phyloP scores from a whole-genome alignment of 2,888 invertebrate species.

The Tetanocera ferruginea region DNA sequence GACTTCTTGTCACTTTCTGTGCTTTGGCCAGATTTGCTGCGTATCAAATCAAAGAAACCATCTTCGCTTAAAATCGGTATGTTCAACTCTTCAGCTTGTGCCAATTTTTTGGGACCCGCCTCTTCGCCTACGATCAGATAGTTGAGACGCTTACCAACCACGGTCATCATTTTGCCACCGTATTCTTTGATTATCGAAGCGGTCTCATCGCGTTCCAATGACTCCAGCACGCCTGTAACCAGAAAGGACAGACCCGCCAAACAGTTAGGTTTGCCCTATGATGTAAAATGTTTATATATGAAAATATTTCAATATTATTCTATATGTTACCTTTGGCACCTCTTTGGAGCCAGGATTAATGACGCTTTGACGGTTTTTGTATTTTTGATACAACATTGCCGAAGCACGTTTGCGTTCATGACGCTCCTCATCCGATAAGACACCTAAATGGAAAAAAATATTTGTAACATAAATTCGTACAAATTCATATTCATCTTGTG shows the following conservation, averaged over 20 bases:
- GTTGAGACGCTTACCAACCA: constrained; percentile 83
- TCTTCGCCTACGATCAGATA: constrained; percentile 89
- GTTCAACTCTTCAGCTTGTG: constrained; percentile 79
- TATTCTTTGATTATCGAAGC: constrained; percentile 80
- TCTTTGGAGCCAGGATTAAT: constrained; percentile 86
- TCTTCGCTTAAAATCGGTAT: constrained; percentile 86
- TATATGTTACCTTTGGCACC: constrained; percentile 78
- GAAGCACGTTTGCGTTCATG: constrained; percentile 78
- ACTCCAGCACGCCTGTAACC: constrained; percentile 89
- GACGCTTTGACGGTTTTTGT: constrained; percentile 84
- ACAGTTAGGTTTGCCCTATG: constrained; percentile 80
- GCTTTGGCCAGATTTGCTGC: constrained; percentile 71
- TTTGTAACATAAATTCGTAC: background rate
- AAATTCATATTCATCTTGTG: background rate
- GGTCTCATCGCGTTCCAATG: constrained; percentile 86
- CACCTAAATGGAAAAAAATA: constrained; percentile 51
- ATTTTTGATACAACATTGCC: constrained; percentile 80
- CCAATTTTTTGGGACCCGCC: constrained; percentile 86
- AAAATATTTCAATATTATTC: background rate
- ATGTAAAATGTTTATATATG: background rate
- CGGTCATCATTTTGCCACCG: constrained; percentile 83
- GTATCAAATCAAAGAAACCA: constrained; percentile 83
- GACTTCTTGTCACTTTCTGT: constrained; percentile 32
- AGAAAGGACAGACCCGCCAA: constrained; percentile 80
- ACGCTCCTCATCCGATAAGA: constrained; percentile 75